Conservation (phyloP, 2,797 vertebrate genomes). For the Natrix natrix region DNA sequence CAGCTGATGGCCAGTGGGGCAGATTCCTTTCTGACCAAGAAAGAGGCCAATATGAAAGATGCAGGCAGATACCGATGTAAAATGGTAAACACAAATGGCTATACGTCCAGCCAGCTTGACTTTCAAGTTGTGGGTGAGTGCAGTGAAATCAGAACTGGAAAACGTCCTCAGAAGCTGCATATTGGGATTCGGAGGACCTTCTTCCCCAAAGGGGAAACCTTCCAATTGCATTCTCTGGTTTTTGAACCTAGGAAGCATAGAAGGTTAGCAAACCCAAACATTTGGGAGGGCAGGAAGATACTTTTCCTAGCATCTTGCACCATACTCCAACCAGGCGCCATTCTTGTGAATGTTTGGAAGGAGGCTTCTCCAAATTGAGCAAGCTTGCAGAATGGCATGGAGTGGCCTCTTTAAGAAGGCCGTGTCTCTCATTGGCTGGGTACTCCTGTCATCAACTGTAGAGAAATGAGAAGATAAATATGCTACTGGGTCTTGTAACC, state of each 20-base stretch:
- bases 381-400: background rate
- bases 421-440: background rate
- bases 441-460: background rate
- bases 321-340: background rate
- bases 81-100: background rate
- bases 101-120: background rate
- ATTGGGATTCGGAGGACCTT: background rate
- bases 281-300: background rate
- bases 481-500: background rate
- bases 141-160: background rate
- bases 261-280: background rate
- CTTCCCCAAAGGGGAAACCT: background rate
- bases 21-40: conserved; percentile 18
- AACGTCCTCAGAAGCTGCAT: too few relatives aligned
- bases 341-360: background rate
- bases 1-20: background rate
- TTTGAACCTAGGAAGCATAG: background rate
- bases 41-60: background rate
- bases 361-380: background rate
- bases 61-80: conserved; percentile 15
- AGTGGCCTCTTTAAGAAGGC: background rate
- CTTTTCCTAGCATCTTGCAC: background rate
- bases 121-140: conserved; percentile 26
- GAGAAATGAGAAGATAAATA: background rate
- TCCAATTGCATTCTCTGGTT: background rate